These are phyloP conservation scores for Caenorhabditis panamensis DNA, from an alignment of 2,888 invertebrate species.

Conservation along the genomic window DNA sequence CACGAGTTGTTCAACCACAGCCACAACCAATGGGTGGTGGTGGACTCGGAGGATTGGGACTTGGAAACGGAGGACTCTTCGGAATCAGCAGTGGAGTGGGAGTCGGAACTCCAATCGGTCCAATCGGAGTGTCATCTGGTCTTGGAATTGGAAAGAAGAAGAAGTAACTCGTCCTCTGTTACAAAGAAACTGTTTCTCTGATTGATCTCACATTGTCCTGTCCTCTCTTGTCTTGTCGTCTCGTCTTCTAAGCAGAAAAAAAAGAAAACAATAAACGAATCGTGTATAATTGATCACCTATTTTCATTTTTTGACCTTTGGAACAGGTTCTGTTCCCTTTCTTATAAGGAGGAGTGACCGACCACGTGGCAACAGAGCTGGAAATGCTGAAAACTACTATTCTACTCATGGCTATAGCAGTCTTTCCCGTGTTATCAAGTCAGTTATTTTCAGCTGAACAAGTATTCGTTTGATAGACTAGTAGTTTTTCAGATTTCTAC, in stretches of 20 bases:
- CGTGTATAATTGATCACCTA: background rate
- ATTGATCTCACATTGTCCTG: constrained; percentile 41
- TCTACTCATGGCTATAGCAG: background rate
- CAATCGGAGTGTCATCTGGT: constrained; percentile 65
- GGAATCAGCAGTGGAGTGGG: constrained; percentile 70
- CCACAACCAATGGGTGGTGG: constrained; percentile 37
- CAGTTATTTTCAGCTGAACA: background rate
- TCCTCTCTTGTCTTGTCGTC: constrained; percentile 6
- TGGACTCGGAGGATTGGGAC: constrained; percentile 64
- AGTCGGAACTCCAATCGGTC: constrained; percentile 67
- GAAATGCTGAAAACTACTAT: constrained; percentile 6
- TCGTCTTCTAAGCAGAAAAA: constrained; percentile 4
- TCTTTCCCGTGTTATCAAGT: constrained; percentile 4
- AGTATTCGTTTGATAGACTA: background rate
- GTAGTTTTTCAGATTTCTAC: constrained; percentile 43
- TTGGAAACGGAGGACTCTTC: constrained; percentile 64
- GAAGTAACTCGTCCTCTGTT: constrained; percentile 1
- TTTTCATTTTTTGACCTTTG: constrained; percentile 2
- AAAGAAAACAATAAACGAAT: constrained; percentile 27
- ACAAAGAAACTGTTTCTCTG: constrained; percentile 1
- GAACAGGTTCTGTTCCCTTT: background rate
- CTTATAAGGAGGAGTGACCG: background rate
- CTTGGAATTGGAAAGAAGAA: constrained; percentile 66
- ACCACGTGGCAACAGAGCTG: constrained; percentile 3
- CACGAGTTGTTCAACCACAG: constrained; percentile 23